These are phyloP conservation scores for Coptodon bakossiorum DNA, from an alignment of 2,113 vertebrate genomes.

Conservation along the genomic window DNA sequence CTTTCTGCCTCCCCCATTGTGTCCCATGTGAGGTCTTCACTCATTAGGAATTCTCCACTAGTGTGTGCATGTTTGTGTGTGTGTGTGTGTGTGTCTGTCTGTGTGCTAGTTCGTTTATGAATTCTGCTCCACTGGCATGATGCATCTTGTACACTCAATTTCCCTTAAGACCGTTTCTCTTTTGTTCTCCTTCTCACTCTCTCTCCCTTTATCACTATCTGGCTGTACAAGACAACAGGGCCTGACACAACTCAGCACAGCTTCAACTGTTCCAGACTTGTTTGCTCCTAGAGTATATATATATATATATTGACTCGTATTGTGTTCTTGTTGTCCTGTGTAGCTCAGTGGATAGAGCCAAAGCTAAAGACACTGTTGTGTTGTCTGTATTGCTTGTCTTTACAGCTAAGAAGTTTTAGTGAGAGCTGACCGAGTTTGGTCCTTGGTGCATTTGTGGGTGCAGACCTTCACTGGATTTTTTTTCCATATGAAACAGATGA, in stretches of 20 bases:
- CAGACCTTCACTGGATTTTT: background rate
- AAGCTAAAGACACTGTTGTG: background rate
- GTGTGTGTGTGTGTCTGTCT: background rate
- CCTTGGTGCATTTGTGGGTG: background rate
- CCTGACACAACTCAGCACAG: constrained; percentile 1
- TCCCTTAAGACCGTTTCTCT: constrained; percentile 50
- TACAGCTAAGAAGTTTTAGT: background rate
- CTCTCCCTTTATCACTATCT: background rate
- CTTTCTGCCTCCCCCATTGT: background rate
- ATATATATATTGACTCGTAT: background rate
- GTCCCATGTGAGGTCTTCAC: constrained; percentile 50
- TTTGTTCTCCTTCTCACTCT: constrained; percentile 12
- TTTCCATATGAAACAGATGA: background rate
- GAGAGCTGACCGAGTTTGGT: background rate
- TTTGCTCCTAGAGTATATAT: background rate
- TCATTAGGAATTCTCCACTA: constrained; percentile 59
- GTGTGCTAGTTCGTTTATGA: constrained; percentile 28
- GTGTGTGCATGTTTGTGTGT: constrained; percentile 12
- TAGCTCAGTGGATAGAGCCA: constrained; percentile 2
- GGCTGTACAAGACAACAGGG: constrained; percentile 23
- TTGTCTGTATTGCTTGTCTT: background rate
- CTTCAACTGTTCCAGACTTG: constrained; percentile 21
- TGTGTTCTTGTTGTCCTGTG: constrained; percentile 5
- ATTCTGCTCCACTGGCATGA: constrained; percentile 60
- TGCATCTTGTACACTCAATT: constrained; percentile 55